Evolutionary conservation across 2,797 vertebrate species (phyloP), one percentile per base, ranked within the genome.

Genomic region (Sphenodon punctatus): DNA sequence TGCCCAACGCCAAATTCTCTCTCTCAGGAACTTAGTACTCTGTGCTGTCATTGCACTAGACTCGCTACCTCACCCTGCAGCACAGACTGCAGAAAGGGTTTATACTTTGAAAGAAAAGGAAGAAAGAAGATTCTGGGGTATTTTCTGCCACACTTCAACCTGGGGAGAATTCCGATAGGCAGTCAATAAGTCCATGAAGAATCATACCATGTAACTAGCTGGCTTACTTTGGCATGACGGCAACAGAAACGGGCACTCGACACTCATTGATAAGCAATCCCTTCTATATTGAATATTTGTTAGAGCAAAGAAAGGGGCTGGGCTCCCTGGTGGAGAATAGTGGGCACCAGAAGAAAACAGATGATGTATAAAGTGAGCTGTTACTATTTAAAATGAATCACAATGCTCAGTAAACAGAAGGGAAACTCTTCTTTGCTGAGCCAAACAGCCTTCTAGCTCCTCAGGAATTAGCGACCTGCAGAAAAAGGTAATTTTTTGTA

Each of bases 91-190:
- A n/a, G n/a, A n/a, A n/a, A n/a, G n/a, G n/a, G n/a, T n/a, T 36
- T 49, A 75, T 58, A 53, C 82, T 78, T 87, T 75, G 79, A 48
- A 1, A 22, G 75, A 82, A 86, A 53, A 64, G 42, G 39, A 4
- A 78, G 67, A 74, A 65, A 66, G 86, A 61, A 71, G 74, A 68
- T 60, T 77, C 84, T 76, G 43, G 68, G 45, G 49, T 30, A 6
- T 38, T 34, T 53, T 39, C 19, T 8, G 56, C 71, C 65, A 79
- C 84, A 67, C 49, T 51, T 86, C 75, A 85, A 65, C 74, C 83
- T 71, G 67, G 82, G 49, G 32, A 66, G 69, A 90, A 89, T 87
- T 91, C 83, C 90, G 80, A 83, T n/a, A 46, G 77, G 88, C 56
- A 77, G 58, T 81, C 88, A 90, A 80, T 85, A 79, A 88, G 17